Percentiles rank a stretch among this genome's conserved stretches.
Conservation (phyloP, 2,888 invertebrate species). For the Phalangium opilio region DNA sequence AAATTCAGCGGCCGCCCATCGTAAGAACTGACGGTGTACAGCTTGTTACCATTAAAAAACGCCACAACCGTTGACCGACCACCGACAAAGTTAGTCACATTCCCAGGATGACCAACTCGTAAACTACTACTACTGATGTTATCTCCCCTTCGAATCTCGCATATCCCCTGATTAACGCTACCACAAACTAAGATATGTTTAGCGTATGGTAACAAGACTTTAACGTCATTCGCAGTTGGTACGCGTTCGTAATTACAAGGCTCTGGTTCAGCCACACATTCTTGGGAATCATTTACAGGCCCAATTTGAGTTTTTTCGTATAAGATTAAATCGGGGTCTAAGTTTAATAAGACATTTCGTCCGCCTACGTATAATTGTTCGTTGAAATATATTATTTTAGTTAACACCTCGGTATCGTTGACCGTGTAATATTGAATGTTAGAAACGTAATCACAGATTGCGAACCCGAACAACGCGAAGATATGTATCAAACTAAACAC, state of each 20-base stretch:
- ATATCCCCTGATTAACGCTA: slow-evolving; percentile 16
- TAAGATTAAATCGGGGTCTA: slow-evolving; percentile 3
- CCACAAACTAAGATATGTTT: slow-evolving; percentile 11
- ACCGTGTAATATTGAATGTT: too few species aligned
- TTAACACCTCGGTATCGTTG: too few species aligned
- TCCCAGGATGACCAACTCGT: not conserved
- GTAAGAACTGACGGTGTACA: not conserved
- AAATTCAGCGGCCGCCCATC: not conserved
- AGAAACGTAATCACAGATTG: too few species aligned
- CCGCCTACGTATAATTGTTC: too few species aligned
- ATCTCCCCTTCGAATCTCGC: slow-evolving; percentile 2
- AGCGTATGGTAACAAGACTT: slow-evolving; percentile 7
- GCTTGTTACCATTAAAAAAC: not conserved
- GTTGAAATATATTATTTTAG: too few species aligned
- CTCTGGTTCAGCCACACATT: slow-evolving; percentile 8
- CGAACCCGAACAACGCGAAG: too few species aligned
- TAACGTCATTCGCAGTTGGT: slow-evolving; percentile 8
- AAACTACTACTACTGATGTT: not conserved
- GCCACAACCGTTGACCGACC: slow-evolving; percentile 1
- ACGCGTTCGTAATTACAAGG: slow-evolving; percentile 4
- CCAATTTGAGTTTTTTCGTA: slow-evolving; percentile 7
- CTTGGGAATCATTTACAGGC: slow-evolving; percentile 8
- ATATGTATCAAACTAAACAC: too few species aligned
- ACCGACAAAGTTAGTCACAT: slow-evolving; percentile 4
- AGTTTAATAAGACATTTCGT: not conserved